Evolutionary conservation across 2,888 invertebrate species (phyloP).

Genomic region (Harpagoxenus sublaevis): DNA sequence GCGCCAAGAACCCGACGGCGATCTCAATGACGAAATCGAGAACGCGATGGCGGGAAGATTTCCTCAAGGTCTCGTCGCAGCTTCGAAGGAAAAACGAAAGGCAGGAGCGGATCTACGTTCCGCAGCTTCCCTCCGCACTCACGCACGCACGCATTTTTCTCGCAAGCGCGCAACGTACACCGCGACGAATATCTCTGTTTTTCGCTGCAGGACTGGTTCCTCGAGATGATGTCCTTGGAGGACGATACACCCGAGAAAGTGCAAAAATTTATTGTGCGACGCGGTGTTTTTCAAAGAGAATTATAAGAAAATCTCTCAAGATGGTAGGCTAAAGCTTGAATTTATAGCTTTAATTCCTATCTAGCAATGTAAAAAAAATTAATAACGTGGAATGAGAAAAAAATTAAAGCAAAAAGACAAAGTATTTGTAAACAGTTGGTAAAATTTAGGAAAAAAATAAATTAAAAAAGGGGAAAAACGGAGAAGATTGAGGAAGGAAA

Average conservation of each 20-base stretch:
- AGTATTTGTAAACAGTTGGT: background rate
- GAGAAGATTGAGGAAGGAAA: background rate
- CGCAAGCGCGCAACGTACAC: background rate
- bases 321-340: background rate
- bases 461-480: background rate
- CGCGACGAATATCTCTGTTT: conserved; percentile 58
- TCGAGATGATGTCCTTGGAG: conserved; percentile 72
- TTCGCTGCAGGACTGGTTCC: conserved; percentile 73
- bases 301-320: background rate
- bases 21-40: conserved; percentile 83
- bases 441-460: background rate
- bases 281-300: conserved; percentile 26
- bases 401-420: background rate
- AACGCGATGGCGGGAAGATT: conserved; percentile 83
- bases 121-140: conserved; percentile 54
- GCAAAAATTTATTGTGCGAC: conserved; percentile 56
- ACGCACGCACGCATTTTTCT: conserved; percentile 14
- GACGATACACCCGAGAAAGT: conserved; percentile 59
- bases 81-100: conserved; percentile 85
- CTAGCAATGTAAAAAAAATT: background rate
- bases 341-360: background rate
- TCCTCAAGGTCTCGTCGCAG: conserved; percentile 82
- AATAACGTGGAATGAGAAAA: background rate
- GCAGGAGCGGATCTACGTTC: conserved; percentile 65
- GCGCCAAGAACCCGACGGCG: conserved; percentile 21